These are phyloP conservation scores for Lagopus leucura DNA, from an alignment of 2,113 vertebrate species.

Conservation along the genomic window DNA sequence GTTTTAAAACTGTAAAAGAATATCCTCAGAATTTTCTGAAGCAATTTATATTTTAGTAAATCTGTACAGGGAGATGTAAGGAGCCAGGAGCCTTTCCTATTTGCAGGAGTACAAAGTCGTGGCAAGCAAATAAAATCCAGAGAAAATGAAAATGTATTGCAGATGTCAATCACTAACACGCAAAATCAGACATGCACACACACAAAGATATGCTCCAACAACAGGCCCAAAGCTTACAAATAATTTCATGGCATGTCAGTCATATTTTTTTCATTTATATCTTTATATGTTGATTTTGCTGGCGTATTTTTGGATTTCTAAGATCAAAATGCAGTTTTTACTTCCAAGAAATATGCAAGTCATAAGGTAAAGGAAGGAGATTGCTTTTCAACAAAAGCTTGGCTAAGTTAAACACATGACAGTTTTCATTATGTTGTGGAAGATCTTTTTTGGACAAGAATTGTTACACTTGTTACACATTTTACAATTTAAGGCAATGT, in stretches of 20 bases:
- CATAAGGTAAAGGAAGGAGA: neutral
- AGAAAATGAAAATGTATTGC: neutral
- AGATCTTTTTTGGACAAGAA: neutral
- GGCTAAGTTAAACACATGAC: neutral
- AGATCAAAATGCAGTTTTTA: neutral
- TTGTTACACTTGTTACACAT: neutral
- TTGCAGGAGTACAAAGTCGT: neutral
- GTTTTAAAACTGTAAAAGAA: slow-evolving; percentile 13
- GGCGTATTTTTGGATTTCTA: neutral
- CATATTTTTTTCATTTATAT: neutral
- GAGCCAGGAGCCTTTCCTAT: neutral
- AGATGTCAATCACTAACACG: neutral
- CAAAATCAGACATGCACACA: neutral
- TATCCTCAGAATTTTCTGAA: neutral
- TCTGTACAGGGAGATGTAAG: neutral
- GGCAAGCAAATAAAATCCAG: neutral
- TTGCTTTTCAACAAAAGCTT: neutral
- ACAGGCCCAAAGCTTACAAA: neutral
- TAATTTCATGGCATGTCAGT: neutral
- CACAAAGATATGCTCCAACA: neutral
- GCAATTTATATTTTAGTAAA: neutral
- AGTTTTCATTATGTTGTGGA: neutral
- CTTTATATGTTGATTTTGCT: neutral
- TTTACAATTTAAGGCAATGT: neutral
- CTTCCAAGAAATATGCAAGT: neutral